Conservation (phyloP, 2,888 invertebrate genomes). For the Brachypterus glaber region DNA sequence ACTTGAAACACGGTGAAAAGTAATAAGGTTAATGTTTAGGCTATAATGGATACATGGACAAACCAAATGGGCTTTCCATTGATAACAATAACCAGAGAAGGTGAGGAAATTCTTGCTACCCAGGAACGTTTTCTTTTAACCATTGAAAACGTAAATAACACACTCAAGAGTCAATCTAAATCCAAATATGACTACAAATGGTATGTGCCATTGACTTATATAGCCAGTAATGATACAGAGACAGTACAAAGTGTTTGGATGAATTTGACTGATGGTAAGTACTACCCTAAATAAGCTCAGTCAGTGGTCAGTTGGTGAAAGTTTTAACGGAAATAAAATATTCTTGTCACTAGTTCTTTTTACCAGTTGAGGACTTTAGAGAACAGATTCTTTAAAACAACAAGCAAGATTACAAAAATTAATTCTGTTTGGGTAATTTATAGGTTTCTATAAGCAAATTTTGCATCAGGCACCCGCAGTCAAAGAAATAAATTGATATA, state of each 20-base stretch:
- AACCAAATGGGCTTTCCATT: constrained; percentile 74
- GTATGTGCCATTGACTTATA: constrained; percentile 72
- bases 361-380: too few relatives aligned
- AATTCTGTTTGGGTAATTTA: too few relatives aligned
- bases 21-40: too few relatives aligned
- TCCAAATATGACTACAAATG: constrained; percentile 56
- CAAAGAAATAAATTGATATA: too few relatives aligned
- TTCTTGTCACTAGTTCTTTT: too few relatives aligned
- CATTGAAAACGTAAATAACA: constrained; percentile 35
- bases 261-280: constrained; percentile 68
- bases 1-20: not conserved
- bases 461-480: too few relatives aligned
- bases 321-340: too few relatives aligned
- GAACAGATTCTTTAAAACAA: too few relatives aligned
- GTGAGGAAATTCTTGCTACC: constrained; percentile 51
- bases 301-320: too few relatives aligned
- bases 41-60: constrained; percentile 72
- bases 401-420: too few relatives aligned
- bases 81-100: constrained; percentile 55
- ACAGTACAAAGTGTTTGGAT: constrained; percentile 60
- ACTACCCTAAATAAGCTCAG: not conserved
- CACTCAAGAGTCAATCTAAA: constrained; percentile 35
- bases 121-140: constrained; percentile 57
- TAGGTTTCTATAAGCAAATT: too few relatives aligned
- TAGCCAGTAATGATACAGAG: constrained; percentile 54